phyloP scores from a whole-genome alignment of 2,113 vertebrate species.

The Solenodon paradoxus region DNA sequence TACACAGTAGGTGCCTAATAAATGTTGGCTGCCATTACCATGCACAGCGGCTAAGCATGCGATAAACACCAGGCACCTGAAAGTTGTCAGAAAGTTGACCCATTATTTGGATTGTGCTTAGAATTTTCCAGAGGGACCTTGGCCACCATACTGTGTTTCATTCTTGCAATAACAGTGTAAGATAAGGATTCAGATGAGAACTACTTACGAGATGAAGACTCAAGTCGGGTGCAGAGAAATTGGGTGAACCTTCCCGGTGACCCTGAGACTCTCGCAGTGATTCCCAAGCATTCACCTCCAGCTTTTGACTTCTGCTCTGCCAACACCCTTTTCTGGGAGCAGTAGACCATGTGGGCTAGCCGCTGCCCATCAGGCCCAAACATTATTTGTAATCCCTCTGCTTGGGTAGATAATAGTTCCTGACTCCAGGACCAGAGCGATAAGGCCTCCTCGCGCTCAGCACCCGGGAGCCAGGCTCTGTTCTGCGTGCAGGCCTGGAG shows the following conservation, averaged over 20 bases:
- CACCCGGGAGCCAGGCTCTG: background rate
- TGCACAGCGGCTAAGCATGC: background rate
- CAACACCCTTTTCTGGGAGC: background rate
- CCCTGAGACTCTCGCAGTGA: too few relatives aligned
- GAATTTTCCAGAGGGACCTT: background rate
- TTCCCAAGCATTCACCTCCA: background rate
- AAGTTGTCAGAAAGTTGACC: background rate
- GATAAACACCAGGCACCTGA: background rate
- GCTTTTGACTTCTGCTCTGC: background rate
- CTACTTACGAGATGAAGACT: background rate
- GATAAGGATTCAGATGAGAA: background rate
- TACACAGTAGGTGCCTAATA: background rate
- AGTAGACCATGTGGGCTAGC: background rate
- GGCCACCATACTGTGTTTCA: background rate
- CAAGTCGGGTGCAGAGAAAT: background rate
- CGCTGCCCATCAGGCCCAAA: background rate
- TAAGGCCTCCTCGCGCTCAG: background rate
- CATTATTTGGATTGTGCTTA: background rate
- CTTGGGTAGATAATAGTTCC: background rate
- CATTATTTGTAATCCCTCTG: background rate
- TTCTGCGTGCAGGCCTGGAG: accelerated
- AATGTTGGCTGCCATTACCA: background rate
- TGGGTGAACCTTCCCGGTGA: background rate
- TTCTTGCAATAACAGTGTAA: background rate
- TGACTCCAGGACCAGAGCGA: slow-evolving; percentile 17